Evolutionary conservation across 2,888 invertebrate genomes (phyloP), one percentile per base, ranked within the genome.

Genomic region (Drosophila prolongata): DNA sequence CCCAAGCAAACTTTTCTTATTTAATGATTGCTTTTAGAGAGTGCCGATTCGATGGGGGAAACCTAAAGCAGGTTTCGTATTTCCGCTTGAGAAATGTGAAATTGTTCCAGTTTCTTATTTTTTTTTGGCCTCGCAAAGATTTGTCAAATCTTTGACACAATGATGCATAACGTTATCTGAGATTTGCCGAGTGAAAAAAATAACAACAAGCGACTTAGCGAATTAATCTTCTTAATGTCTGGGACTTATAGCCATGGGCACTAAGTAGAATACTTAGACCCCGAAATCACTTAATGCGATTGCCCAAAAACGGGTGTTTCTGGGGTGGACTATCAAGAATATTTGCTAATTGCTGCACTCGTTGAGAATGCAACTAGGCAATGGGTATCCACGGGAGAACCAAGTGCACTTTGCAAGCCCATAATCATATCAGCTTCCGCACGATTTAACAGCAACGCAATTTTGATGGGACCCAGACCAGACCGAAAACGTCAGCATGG

Each of bases 341-440:
- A 49, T 24, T 35, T 56, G 56, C 81, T 80, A 80, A 83, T 83
- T 80, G 81, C 65, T 79, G 78, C 62, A 76, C 64, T 72, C 56
- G 58, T 62, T 42, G 56, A 54, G 57, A 64, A 66, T 66, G 60
- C 58, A 57, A 49, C 62, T 56, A 44, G 43, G 14, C 34, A 46
- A 38, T 16, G 44, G 1, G 24, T 40, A 16, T 27, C 35, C 38
- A 46, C 24, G 37, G 50, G 35, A 19, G 43, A 42, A 50, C n/a
- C 19, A n/a, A 27, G 19, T 54, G 65, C 68, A 75, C 79, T 56
- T 58, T 47, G 76, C 61, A 76, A 75, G 76, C 71, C 37, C 89
- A 90, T 91, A 92, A 92, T 92, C 91, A 90, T 90, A 91, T 92
- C 91, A 90, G 87, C 87, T 92, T 92, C 91, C 89, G 82, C 87